phyloP scores from a whole-genome alignment of 1,140 invertebrate genomes.

The Cheumatopsyche charites region DNA sequence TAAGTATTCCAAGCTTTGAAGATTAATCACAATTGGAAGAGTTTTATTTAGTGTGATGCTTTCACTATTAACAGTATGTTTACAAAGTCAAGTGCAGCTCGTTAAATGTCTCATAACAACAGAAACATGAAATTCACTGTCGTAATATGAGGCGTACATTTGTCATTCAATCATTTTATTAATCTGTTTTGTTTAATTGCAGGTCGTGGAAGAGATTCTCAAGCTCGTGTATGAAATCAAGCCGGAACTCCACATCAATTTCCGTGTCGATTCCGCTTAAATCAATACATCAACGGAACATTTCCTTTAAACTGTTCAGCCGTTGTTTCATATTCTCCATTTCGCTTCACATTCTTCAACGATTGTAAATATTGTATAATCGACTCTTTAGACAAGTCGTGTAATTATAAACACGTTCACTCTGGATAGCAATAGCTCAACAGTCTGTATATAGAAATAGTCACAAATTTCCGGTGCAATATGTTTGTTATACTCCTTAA shows the following conservation, averaged over 20 bases:
- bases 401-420: neutral
- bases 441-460: neutral
- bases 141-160: too few relatives aligned
- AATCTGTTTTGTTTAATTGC: too few relatives aligned
- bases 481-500: neutral
- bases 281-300: neutral
- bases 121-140: too few relatives aligned
- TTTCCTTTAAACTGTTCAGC: neutral
- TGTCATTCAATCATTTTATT: too few relatives aligned
- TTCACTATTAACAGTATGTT: too few relatives aligned
- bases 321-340: neutral
- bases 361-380: slow-evolving; percentile 16
- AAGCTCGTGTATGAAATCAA: slow-evolving; percentile 87
- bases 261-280: slow-evolving; percentile 55
- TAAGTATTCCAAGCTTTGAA: too few relatives aligned
- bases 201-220: slow-evolving; percentile 84
- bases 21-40: too few relatives aligned
- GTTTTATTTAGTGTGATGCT: too few relatives aligned
- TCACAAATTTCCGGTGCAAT: slow-evolving; percentile 16
- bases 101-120: too few relatives aligned
- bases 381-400: neutral
- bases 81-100: too few relatives aligned
- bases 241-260: slow-evolving; percentile 88
- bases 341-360: neutral
- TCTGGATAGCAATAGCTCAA: slow-evolving; percentile 3